Evolutionary conservation across 37 sponge, comb jelly and placozoan genomes (phyloP).

Genomic region (Amphimedon queenslandica): DNA sequence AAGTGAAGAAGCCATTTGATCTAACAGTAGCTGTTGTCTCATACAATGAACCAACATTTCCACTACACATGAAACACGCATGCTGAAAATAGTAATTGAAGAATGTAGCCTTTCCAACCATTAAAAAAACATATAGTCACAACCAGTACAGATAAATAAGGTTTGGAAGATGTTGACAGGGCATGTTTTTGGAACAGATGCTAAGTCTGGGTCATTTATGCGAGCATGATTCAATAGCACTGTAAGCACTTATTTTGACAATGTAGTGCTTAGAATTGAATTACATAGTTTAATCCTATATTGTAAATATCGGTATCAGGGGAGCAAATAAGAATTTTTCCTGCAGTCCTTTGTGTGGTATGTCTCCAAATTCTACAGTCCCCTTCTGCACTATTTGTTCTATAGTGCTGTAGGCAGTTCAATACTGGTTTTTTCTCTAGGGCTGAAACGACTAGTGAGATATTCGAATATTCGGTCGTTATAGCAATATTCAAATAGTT

Average conservation of each 20-base stretch:
- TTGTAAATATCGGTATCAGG: slow-evolving; percentile 42
- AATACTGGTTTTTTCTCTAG: too few species aligned
- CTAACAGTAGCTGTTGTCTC: background rate
- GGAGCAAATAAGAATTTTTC: slow-evolving; percentile 7
- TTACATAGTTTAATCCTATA: slow-evolving; percentile 21
- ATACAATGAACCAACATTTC: background rate
- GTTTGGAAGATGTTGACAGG: background rate
- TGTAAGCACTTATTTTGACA: background rate
- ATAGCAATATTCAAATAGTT: too few species aligned
- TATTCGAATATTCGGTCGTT: too few species aligned
- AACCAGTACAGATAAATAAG: slow-evolving; percentile 3
- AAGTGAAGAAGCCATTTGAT: background rate
- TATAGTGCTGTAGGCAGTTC: background rate
- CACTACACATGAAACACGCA: background rate
- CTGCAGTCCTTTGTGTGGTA: background rate
- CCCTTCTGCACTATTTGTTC: slow-evolving; percentile 7
- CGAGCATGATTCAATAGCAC: background rate
- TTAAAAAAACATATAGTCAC: slow-evolving; percentile 21
- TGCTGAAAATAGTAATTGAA: slow-evolving; percentile 5
- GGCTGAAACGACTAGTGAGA: too few species aligned
- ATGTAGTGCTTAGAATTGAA: background rate
- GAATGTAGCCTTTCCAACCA: slow-evolving; percentile 9
- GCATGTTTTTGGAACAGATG: background rate
- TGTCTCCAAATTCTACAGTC: slow-evolving; percentile 31
- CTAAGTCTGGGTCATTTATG: slow-evolving; percentile 24